Evolutionary conservation across 1,140 invertebrate genomes (phyloP).

Genomic region (Harpegnathos saltator): DNA sequence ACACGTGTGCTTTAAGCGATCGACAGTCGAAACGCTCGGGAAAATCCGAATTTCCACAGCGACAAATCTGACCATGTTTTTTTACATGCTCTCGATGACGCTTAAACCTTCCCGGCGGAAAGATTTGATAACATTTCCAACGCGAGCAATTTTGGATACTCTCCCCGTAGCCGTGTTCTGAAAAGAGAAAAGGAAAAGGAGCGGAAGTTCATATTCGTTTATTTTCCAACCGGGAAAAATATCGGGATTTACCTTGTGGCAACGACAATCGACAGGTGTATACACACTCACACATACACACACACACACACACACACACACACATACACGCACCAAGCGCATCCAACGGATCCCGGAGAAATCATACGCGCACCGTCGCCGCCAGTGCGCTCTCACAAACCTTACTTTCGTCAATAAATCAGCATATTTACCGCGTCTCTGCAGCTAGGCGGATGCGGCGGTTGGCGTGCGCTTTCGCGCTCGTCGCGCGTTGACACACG

Average conservation of each 20-base stretch:
- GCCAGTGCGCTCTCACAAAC: slow-evolving; percentile 1
- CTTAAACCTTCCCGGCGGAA: too few relatives aligned
- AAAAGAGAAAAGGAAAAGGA: not conserved
- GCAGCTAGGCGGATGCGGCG: slow-evolving; percentile 28
- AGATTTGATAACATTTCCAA: not conserved
- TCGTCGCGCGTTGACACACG: slow-evolving; percentile 25
- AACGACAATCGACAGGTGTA: slow-evolving; percentile 19
- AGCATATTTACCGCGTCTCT: slow-evolving; percentile 41
- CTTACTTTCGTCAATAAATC: slow-evolving; percentile 52
- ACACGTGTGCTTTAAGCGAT: not conserved
- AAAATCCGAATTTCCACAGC: not conserved
- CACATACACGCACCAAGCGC: not conserved
- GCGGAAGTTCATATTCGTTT: not conserved
- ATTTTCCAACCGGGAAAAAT: not conserved
- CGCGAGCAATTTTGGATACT: not conserved
- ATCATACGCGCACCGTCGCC: slow-evolving; percentile 16
- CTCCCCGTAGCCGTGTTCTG: not conserved
- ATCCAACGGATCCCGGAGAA: slow-evolving; percentile 20
- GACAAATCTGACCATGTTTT: too few relatives aligned
- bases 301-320: too few relatives aligned
- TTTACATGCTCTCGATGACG: too few relatives aligned
- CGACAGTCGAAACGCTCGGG: not conserved
- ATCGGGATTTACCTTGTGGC: not conserved
- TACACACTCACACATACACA: too few relatives aligned
- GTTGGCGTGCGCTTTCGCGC: slow-evolving; percentile 49